phyloP scores from a whole-genome alignment of 2,888 invertebrate species.

The Lumbricus terrestris region DNA sequence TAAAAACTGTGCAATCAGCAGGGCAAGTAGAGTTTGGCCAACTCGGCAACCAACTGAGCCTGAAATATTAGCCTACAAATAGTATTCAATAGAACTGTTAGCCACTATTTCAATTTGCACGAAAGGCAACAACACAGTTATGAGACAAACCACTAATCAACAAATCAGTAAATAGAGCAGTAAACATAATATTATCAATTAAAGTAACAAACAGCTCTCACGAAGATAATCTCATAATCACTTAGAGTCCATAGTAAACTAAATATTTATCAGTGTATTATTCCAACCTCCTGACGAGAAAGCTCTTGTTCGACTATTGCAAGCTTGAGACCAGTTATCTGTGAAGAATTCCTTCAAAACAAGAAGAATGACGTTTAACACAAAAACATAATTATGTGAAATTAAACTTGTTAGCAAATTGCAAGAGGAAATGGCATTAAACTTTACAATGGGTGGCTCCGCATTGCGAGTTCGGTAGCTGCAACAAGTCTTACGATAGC shows the following conservation, averaged over 20 bases:
- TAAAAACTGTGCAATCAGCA: neutral
- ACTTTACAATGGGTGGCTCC: too few species aligned
- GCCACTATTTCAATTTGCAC: neutral
- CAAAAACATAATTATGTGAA: neutral
- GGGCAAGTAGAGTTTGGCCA: neutral
- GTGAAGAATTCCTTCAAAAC: constrained; percentile 3
- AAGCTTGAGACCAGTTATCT: neutral
- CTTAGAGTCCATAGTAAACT: neutral
- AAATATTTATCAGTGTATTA: neutral
- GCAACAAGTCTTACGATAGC: too few species aligned
- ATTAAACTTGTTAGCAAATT: neutral
- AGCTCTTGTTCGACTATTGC: neutral
- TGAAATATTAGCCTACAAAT: neutral
- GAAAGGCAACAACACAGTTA: neutral
- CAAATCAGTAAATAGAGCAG: too few species aligned
- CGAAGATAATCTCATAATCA: too few species aligned
- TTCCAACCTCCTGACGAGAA: neutral
- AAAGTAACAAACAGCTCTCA: neutral
- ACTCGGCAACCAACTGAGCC: too few species aligned
- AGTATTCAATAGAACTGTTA: neutral
- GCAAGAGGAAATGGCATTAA: neutral
- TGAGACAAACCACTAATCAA: neutral
- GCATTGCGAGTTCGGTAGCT: too few species aligned
- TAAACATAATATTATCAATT: neutral
- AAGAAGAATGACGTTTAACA: neutral